phyloP scores from a whole-genome alignment of 2,113 vertebrate species.

The Salvelinus alpinus region DNA sequence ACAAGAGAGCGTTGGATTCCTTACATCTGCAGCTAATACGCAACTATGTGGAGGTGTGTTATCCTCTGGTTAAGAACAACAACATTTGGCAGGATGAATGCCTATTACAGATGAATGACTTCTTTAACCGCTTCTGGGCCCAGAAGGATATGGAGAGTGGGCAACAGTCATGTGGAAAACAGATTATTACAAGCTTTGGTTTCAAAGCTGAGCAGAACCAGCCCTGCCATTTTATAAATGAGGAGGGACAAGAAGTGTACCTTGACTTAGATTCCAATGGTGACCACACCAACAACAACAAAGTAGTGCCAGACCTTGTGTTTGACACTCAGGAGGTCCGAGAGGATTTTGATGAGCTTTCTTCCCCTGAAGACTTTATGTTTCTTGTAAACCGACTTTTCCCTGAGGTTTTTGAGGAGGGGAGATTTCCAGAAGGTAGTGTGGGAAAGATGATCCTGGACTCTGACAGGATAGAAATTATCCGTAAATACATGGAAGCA shows the following conservation, averaged over 20 bases:
- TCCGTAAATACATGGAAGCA: conserved; percentile 95
- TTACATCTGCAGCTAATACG: conserved; percentile 95
- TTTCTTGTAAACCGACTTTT: conserved; percentile 93
- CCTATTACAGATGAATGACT: conserved; percentile 94
- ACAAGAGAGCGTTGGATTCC: conserved; percentile 89
- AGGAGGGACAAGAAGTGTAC: conserved; percentile 86
- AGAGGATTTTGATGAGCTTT: conserved; percentile 92
- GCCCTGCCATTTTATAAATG: conserved; percentile 81
- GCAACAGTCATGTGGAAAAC: conserved; percentile 73
- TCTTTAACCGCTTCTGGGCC: conserved; percentile 96
- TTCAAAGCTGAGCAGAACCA: conserved; percentile 82
- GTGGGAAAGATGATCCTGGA: conserved; percentile 85
- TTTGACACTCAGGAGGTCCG: conserved; percentile 78
- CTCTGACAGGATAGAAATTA: conserved; percentile 89
- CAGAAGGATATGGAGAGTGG: conserved; percentile 94
- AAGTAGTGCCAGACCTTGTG: conserved; percentile 75
- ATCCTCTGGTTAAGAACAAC: conserved; percentile 87
- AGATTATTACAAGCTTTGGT: conserved; percentile 66
- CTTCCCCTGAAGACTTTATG: conserved; percentile 90
- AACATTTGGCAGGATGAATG: conserved; percentile 93
- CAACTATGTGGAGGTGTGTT: conserved; percentile 95
- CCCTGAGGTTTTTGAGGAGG: conserved; percentile 89
- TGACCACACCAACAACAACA: conserved; percentile 46
- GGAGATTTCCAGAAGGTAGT: conserved; percentile 83
- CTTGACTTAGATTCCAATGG: conserved; percentile 76